Evolutionary conservation across 2,888 invertebrate species (phyloP).

Genomic region (Candidula unifasciata): DNA sequence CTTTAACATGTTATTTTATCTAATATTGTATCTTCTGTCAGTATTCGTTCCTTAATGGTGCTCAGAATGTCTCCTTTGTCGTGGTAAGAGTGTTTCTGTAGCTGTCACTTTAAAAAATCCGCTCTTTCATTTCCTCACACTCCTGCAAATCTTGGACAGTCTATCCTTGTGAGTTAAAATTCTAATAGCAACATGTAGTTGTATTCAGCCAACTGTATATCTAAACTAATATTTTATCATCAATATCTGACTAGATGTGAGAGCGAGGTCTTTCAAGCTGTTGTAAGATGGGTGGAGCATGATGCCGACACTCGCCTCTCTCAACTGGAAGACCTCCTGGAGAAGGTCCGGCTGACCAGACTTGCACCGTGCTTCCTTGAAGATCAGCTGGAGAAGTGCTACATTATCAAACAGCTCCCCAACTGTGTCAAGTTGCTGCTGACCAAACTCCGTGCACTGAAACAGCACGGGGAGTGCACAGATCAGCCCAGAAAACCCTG

Average conservation of each 20-base stretch:
- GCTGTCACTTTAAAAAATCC: too few species aligned
- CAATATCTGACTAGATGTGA: slow-evolving; percentile 83
- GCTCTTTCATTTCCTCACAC: too few species aligned
- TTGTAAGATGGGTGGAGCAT: slow-evolving; percentile 90
- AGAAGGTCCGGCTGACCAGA: slow-evolving; percentile 93
- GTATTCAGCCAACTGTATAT: too few species aligned
- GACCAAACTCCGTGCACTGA: slow-evolving; percentile 91
- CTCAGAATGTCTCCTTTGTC: too few species aligned
- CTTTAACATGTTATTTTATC: too few species aligned
- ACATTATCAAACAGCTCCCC: slow-evolving; percentile 90
- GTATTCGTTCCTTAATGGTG: too few species aligned
- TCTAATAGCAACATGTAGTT: too few species aligned
- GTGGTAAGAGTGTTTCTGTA: too few species aligned
- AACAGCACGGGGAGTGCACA: slow-evolving; percentile 87
- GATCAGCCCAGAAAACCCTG: slow-evolving; percentile 88
- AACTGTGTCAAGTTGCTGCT: slow-evolving; percentile 93
- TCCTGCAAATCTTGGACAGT: too few species aligned
- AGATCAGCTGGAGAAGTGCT: slow-evolving; percentile 93
- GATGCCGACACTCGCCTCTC: slow-evolving; percentile 89
- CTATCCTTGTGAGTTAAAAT: too few species aligned
- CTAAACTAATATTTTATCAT: too few species aligned
- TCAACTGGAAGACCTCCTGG: slow-evolving; percentile 91
- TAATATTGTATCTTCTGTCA: too few species aligned
- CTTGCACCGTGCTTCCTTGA: slow-evolving; percentile 92
- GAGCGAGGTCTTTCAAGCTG: slow-evolving; percentile 87